Percentiles rank a stretch among this genome's conserved stretches.
Evolutionary conservation across 2,888 invertebrate species (phyloP).

Genomic region (Abscondita cerata): DNA sequence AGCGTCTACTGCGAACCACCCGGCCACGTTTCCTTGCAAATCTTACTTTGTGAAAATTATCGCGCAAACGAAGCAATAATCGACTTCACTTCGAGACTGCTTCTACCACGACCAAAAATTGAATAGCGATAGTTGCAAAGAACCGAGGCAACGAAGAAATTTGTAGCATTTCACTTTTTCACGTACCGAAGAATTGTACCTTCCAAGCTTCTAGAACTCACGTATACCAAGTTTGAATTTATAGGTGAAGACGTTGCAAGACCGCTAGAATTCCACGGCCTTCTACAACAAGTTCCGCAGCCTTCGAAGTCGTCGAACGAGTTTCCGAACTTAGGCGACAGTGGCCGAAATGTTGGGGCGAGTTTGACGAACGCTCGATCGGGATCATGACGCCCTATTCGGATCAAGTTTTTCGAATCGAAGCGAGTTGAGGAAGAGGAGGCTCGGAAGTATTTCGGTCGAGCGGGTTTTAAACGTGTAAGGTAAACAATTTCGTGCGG

Average conservation of each 20-base stretch:
- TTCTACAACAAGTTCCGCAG: constrained; percentile 85
- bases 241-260: constrained; percentile 81
- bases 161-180: too few relatives aligned
- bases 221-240: constrained; percentile 2
- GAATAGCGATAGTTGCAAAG: constrained; percentile 75
- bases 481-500: constrained; percentile 85
- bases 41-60: constrained; percentile 82
- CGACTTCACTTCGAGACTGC: constrained; percentile 80
- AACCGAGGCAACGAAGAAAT: constrained; percentile 74
- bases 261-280: constrained; percentile 77
- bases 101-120: constrained; percentile 82
- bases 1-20: constrained; percentile 82
- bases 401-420: constrained; percentile 80
- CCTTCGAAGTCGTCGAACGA: constrained; percentile 79
- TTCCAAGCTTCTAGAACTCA: constrained; percentile 79
- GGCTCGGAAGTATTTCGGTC: constrained; percentile 78
- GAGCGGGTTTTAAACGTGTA: constrained; percentile 86
- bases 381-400: constrained; percentile 87
- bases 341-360: constrained; percentile 79
- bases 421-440: constrained; percentile 74
- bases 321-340: constrained; percentile 73
- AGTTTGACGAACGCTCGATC: constrained; percentile 76
- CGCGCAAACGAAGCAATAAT: constrained; percentile 83
- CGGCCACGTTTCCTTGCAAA: constrained; percentile 77
- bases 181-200: constrained; percentile 73